Evolutionary conservation across 2,888 invertebrate genomes (phyloP), one percentile per base, ranked within the genome.

Genomic region (Drosophila lutescens): DNA sequence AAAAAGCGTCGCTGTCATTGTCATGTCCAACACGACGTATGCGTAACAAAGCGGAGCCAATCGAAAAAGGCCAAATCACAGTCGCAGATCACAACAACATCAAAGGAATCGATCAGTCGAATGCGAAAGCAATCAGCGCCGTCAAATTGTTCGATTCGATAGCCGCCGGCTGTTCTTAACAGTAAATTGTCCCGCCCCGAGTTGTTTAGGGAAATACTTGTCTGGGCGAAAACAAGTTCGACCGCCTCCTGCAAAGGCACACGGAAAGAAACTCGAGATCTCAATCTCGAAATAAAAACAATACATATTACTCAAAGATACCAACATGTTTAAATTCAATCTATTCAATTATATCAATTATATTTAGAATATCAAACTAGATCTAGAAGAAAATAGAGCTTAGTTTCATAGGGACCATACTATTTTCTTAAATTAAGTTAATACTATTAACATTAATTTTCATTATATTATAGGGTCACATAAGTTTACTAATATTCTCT

Each of bases 11-110:
- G 38, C 41, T 44, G 78, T 61, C 81, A 67, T 56, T 82, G 76
- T 74, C 72, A 72, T 88, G 88, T 79, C 63, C 59, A 70, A 78
- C 74, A 65, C 73, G 87, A 65, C 87, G 82, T 77, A 78, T 84
- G 50, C 54, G 71, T 58, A 75, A 87, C 72, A 74, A 74, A 9
- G 62, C 71, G 70, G 26, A 74, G 49, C 82, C 56, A 87, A 79
- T 77, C 75, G 70, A 68, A 76, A 72, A 71, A 70, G 55, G 71
- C 74, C 63, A 74, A 72, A 69, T 66, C 59, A 46, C 30, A 55
- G 49, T 17, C 47, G 17, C 38, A 41, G 46, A 51, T 54, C 70
- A 76, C 53, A 66, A 73, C 56, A 80, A 59, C 57, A 36, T 65
- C 20, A 56, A 54, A 57, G 60, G 51, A 47, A 54, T 53, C 47